Percentiles rank a stretch among this genome's conserved stretches.
phyloP scores from a whole-genome alignment of 2,888 invertebrate genomes.

The Azorinus chamasolen region DNA sequence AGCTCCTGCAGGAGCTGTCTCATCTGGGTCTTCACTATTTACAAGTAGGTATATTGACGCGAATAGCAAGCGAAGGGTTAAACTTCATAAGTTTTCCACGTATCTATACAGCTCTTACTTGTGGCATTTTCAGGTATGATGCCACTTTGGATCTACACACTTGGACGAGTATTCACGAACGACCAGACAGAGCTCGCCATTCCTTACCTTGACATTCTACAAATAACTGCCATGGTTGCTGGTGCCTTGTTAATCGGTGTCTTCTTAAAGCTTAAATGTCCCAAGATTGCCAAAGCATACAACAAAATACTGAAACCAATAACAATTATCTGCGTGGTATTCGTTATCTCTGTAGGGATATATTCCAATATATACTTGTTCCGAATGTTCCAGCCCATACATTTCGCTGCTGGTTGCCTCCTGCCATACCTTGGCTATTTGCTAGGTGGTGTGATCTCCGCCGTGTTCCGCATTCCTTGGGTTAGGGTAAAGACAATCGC shows the following conservation, averaged over 20 bases:
- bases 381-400: conserved; percentile 90
- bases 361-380: conserved; percentile 96
- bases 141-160: conserved; percentile 95
- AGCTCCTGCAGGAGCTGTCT: too few relatives aligned
- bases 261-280: conserved; percentile 86
- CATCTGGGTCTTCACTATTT: too few relatives aligned
- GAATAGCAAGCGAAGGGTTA: too few relatives aligned
- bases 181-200: conserved; percentile 91
- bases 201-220: conserved; percentile 92
- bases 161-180: conserved; percentile 90
- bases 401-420: conserved; percentile 76
- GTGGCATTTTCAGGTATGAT: conserved; percentile 90
- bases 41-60: too few relatives aligned
- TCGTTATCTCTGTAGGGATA: conserved; percentile 95
- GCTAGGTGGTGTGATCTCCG: conserved; percentile 76
- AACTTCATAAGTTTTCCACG: too few relatives aligned
- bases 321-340: conserved; percentile 92
- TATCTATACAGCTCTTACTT: not conserved
- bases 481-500: conserved; percentile 90
- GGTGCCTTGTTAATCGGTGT: conserved; percentile 90
- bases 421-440: conserved; percentile 84
- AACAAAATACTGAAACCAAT: conserved; percentile 92
- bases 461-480: conserved; percentile 84
- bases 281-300: conserved; percentile 89
- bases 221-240: conserved; percentile 91